Evolutionary conservation across 1,140 invertebrate species (phyloP).

Genomic region (Drosophila oshimai): DNA sequence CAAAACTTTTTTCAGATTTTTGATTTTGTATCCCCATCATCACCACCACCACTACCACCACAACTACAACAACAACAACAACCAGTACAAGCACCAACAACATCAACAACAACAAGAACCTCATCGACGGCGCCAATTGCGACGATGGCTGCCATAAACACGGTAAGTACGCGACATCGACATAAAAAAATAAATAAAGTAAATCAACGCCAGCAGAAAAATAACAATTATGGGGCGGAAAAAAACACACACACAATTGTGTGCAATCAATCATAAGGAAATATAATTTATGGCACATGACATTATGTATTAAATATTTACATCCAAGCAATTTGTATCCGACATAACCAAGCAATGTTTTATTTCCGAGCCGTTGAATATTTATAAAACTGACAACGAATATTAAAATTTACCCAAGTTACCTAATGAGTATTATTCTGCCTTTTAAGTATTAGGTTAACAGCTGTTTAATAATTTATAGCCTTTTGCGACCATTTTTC

Average conservation of each 20-base stretch:
- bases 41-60: conserved; percentile 74
- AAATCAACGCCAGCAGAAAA: conserved; percentile 36
- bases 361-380: neutral
- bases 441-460: too few species aligned
- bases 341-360: conserved; percentile 26
- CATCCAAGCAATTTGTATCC: conserved; percentile 18
- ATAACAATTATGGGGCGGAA: conserved; percentile 24
- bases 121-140: conserved; percentile 73
- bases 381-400: neutral
- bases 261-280: conserved; percentile 57
- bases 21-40: conserved; percentile 81
- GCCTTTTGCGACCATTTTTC: too few species aligned
- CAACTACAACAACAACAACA: conserved; percentile 66
- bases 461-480: too few species aligned
- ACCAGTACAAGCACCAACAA: conserved; percentile 59
- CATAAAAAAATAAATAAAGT: conserved; percentile 13
- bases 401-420: too few species aligned
- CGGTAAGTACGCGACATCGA: conserved; percentile 73
- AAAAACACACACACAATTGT: conserved; percentile 19
- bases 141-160: conserved; percentile 82
- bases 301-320: conserved; percentile 13
- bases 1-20: conserved; percentile 79
- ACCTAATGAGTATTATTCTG: too few species aligned
- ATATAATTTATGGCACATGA: conserved; percentile 34
- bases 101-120: conserved; percentile 52